Percentiles rank a stretch among this genome's conserved stretches.
Evolutionary conservation across 2,888 invertebrate species (phyloP).

Genomic region (Cotesia congregata): DNA sequence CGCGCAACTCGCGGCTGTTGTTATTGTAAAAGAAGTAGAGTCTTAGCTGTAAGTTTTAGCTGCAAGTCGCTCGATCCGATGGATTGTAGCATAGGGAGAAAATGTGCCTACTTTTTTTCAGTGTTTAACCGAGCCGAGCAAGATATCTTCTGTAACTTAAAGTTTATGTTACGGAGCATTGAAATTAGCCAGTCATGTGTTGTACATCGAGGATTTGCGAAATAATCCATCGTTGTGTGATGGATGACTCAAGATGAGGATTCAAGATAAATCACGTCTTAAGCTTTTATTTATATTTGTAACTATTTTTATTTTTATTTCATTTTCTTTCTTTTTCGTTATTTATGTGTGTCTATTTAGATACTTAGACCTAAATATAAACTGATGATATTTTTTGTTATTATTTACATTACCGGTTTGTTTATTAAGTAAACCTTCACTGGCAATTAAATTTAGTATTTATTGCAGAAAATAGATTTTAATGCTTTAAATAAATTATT

Average conservation of each 20-base stretch:
- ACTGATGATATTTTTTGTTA: neutral
- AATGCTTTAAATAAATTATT: neutral
- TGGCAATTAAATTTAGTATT: neutral
- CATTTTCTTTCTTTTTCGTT: neutral
- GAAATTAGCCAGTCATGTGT: slow-evolving; percentile 40
- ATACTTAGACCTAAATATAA: neutral
- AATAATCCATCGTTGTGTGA: slow-evolving; percentile 14
- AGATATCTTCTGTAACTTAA: neutral
- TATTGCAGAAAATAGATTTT: neutral
- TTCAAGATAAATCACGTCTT: slow-evolving; percentile 19
- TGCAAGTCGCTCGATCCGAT: neutral
- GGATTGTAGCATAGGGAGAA: slow-evolving; percentile 2
- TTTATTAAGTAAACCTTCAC: neutral
- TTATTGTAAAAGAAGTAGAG: neutral
- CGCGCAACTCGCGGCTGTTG: slow-evolving; percentile 27
- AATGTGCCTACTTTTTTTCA: neutral
- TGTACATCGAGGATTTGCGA: slow-evolving; percentile 30
- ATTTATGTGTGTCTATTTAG: neutral
- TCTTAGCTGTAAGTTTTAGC: neutral
- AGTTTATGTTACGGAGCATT: slow-evolving; percentile 33
- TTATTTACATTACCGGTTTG: neutral
- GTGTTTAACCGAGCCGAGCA: neutral
- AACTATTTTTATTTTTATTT: slow-evolving; percentile 11
- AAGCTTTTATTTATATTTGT: slow-evolving; percentile 28
- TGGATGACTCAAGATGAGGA: slow-evolving; percentile 27